Evolutionary conservation across 2,888 invertebrate genomes (phyloP).

Genomic region (Lycocerus yunnanus): DNA sequence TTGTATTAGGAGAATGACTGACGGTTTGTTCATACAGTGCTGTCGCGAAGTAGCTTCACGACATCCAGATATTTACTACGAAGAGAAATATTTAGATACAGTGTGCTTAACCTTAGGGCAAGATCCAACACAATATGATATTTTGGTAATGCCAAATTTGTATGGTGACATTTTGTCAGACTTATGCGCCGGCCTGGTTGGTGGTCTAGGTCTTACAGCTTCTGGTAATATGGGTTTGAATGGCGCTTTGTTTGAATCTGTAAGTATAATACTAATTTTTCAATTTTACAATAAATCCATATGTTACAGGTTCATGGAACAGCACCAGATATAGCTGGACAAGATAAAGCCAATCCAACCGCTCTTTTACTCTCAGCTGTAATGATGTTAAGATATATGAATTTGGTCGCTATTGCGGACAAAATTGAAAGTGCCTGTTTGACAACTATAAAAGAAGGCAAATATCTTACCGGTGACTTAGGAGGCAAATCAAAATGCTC

Average conservation of each 20-base stretch:
- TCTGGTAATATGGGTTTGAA: slow-evolving; percentile 98
- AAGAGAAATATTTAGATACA: slow-evolving; percentile 97
- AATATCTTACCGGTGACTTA: slow-evolving; percentile 90
- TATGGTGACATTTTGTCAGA: slow-evolving; percentile 99
- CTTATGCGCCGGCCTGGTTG: slow-evolving; percentile 98
- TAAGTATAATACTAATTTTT: slow-evolving; percentile 58
- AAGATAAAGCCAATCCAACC: slow-evolving; percentile 98
- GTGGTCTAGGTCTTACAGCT: slow-evolving; percentile 96
- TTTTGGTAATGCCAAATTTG: slow-evolving; percentile 98
- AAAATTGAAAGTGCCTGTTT: slow-evolving; percentile 85
- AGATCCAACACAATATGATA: slow-evolving; percentile 96
- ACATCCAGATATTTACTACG: slow-evolving; percentile 91
- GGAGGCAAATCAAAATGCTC: slow-evolving; percentile 96
- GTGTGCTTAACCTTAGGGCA: slow-evolving; percentile 99
- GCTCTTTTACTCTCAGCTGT: slow-evolving; percentile 94
- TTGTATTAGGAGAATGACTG: slow-evolving; percentile 90
- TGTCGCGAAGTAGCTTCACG: slow-evolving; percentile 94
- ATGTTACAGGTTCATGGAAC: slow-evolving; percentile 88
- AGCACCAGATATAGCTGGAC: slow-evolving; percentile 96
- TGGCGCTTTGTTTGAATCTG: slow-evolving; percentile 98
- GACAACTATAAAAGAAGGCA: slow-evolving; percentile 83
- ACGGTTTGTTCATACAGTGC: slow-evolving; percentile 95
- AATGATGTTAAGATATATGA: slow-evolving; percentile 98
- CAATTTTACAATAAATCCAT: not conserved
- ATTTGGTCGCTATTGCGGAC: slow-evolving; percentile 75